A percentile compares a stretch with the other conserved stretches of the same genome.
phyloP scores from a whole-genome alignment of 2,797 vertebrate species.

The Garrulus glandarius region DNA sequence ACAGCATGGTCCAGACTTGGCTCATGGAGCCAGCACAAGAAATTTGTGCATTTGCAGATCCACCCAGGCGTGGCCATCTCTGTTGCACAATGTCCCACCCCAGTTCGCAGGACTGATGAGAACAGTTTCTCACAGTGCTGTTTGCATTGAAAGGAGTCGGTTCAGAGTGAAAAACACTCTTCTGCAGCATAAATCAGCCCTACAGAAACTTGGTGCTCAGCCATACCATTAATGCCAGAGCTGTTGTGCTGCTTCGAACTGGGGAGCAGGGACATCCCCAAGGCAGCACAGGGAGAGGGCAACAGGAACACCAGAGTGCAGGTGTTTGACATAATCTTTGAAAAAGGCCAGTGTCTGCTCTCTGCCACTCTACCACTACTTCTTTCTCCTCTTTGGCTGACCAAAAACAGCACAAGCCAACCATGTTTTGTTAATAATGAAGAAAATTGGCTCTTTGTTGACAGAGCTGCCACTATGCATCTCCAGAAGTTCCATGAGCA shows the following conservation, averaged over 20 bases:
- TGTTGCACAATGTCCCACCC: rapidly evolving
- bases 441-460: not conserved
- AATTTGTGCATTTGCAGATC: not conserved
- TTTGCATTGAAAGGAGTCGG: not conserved
- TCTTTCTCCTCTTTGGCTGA: not conserved
- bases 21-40: not conserved
- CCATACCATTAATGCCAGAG: rapidly evolving
- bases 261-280: not conserved
- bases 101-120: rapidly evolving
- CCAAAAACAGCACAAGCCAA: not conserved
- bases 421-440: not conserved
- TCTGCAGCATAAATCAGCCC: not conserved
- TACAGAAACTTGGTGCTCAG: not conserved
- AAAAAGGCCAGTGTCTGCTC: not conserved
- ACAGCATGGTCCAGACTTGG: not conserved
- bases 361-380: not conserved
- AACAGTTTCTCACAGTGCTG: not conserved
- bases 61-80: rapidly evolving
- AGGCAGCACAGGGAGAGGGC: not conserved
- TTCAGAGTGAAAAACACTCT: not conserved
- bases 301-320: not conserved
- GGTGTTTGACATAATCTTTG: not conserved
- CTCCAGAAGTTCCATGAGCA: not conserved
- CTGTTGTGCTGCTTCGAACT: rapidly evolving
- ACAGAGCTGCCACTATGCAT: rapidly evolving